Conservation (phyloP, 64 coral and sea anemone genomes). For the Dendrophyllia cribrosa region DNA sequence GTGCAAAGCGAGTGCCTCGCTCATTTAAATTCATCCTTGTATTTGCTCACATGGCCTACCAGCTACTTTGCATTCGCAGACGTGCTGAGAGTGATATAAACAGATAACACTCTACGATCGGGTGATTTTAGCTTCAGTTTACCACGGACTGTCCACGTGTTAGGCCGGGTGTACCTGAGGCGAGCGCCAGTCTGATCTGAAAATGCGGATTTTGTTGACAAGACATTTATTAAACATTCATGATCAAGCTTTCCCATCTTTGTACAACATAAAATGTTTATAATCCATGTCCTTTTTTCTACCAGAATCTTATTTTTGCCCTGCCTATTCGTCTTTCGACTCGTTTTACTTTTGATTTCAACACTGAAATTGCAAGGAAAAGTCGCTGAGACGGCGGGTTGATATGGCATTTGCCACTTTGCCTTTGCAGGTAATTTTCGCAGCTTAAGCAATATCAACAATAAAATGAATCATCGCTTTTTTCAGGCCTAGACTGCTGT, state of each 20-base stretch:
- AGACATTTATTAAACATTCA: neutral
- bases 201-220: neutral
- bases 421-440: neutral
- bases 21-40: slow-evolving; percentile 28
- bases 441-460: neutral
- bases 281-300: too few relatives aligned
- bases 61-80: neutral
- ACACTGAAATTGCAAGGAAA: too few relatives aligned
- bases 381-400: too few relatives aligned
- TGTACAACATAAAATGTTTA: neutral
- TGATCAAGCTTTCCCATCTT: neutral
- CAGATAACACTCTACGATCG: neutral
- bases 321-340: too few relatives aligned
- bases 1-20: slow-evolving; percentile 1
- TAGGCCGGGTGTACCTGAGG: neutral
- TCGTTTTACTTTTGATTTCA: too few relatives aligned
- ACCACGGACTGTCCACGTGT: neutral
- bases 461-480: neutral
- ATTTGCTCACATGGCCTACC: neutral
- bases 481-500: neutral
- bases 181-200: neutral
- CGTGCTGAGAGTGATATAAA: neutral
- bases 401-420: too few relatives aligned
- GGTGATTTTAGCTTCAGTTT: neutral
- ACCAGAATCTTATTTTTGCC: too few relatives aligned